Evolutionary conservation across 2,113 vertebrate genomes (phyloP).

Genomic region (human (Homo sapiens)): DNA sequence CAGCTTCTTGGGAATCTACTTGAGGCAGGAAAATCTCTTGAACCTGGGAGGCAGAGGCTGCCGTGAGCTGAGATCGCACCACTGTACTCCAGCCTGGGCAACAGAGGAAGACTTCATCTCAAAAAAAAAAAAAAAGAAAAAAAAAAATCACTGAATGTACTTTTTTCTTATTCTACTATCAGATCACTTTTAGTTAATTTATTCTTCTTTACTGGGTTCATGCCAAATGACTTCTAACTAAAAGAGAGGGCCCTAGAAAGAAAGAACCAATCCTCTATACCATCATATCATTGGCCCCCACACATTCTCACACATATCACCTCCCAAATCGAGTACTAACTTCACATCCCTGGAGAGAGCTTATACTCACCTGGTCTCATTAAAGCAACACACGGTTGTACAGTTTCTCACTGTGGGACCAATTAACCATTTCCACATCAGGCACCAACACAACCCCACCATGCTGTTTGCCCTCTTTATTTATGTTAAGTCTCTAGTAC

Average conservation of each 20-base stretch:
- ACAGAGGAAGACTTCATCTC: too few relatives aligned
- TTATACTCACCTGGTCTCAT: neutral
- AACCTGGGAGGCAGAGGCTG: too few relatives aligned
- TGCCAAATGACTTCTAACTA: neutral
- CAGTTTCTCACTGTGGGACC: neutral
- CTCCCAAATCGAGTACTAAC: neutral
- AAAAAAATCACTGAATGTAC: neutral
- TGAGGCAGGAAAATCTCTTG: too few relatives aligned
- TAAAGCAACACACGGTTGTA: neutral
- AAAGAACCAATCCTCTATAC: neutral
- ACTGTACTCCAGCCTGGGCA: too few relatives aligned
- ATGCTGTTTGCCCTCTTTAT: neutral
- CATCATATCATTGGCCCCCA: neutral
- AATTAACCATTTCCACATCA: constrained; percentile 38
- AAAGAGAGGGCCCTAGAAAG: neutral
- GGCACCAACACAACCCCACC: neutral
- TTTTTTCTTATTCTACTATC: neutral
- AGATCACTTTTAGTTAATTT: neutral
- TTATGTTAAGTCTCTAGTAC: constrained; percentile 19
- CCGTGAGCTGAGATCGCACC: too few relatives aligned
- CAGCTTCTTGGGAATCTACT: too few relatives aligned
- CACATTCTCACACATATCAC: neutral
- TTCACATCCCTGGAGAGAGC: neutral
- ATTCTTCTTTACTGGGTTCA: neutral
- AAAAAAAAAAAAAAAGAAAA: too few relatives aligned